Conservation (phyloP, 1,140 invertebrate species). For the Lepidotrigona ventralis region DNA sequence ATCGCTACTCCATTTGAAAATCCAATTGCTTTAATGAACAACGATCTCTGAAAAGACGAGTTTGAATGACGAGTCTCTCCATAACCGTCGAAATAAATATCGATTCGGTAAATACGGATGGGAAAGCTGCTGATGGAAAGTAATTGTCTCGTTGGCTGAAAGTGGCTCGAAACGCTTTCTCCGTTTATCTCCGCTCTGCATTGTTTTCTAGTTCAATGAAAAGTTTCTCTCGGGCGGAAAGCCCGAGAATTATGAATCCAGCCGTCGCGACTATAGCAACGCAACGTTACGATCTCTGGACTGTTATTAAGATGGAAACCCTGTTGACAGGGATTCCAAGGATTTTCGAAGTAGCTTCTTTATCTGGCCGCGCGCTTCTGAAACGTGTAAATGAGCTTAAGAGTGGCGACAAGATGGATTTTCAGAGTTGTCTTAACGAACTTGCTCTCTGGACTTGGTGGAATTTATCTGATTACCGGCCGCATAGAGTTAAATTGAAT, state of each 20-base stretch:
- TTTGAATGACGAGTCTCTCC: not conserved
- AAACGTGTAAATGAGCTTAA: constrained; percentile 4
- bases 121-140: not conserved
- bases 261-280: not conserved
- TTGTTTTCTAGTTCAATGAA: constrained; percentile 13
- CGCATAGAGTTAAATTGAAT: not conserved
- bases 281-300: not conserved
- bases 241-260: constrained; percentile 1
- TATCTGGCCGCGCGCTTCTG: not conserved
- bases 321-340: not conserved
- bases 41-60: not conserved
- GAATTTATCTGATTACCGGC: constrained; percentile 4
- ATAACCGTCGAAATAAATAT: not conserved
- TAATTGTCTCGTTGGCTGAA: not conserved
- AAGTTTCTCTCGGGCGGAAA: not conserved
- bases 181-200: not conserved
- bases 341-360: constrained; percentile 16
- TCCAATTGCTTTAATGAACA: not conserved
- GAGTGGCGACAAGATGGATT: not conserved
- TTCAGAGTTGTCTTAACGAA: not conserved
- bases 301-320: constrained; percentile 12
- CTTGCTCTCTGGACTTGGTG: not conserved
- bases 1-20: not conserved
- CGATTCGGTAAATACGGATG: not conserved
- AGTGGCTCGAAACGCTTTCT: not conserved